Evolutionary conservation across 1,140 invertebrate genomes (phyloP).

Genomic region (Palaemon carinicauda): DNA sequence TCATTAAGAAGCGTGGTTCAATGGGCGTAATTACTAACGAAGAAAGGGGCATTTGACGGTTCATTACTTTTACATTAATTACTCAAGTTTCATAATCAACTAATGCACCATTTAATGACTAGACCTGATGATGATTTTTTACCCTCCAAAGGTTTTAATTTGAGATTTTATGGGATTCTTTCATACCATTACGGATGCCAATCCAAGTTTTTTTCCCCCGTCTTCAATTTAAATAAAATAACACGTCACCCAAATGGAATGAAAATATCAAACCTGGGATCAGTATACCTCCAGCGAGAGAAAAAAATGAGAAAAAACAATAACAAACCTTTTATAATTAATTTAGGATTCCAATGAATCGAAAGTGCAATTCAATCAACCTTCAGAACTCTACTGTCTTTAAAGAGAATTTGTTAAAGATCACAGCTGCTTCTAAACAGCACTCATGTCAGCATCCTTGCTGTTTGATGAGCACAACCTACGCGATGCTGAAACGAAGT

Average conservation of each 20-base stretch:
- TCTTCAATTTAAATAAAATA: not conserved
- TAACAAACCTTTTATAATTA: too few relatives aligned
- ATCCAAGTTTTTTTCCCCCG: not conserved
- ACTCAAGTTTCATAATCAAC: conserved; percentile 53
- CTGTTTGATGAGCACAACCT: too few relatives aligned
- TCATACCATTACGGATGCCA: not conserved
- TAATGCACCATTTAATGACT: conserved; percentile 52
- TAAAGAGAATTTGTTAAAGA: too few relatives aligned
- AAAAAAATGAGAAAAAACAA: too few relatives aligned
- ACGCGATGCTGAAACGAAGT: too few relatives aligned
- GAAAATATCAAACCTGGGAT: not conserved
- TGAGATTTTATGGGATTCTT: not conserved
- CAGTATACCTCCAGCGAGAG: too few relatives aligned
- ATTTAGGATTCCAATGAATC: too few relatives aligned
- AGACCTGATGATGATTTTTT: conserved; percentile 47
- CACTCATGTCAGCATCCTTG: too few relatives aligned
- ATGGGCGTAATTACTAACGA: conserved; percentile 48
- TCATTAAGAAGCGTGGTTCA: conserved; percentile 45
- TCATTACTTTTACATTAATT: conserved; percentile 57
- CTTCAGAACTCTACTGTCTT: too few relatives aligned
- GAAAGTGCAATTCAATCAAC: too few relatives aligned
- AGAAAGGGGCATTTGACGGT: conserved; percentile 49
- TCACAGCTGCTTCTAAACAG: too few relatives aligned
- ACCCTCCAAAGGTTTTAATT: conserved; percentile 16
- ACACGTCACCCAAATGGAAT: not conserved